phyloP scores from a whole-genome alignment of 2,797 vertebrate species.

The Podarcis siculus region DNA sequence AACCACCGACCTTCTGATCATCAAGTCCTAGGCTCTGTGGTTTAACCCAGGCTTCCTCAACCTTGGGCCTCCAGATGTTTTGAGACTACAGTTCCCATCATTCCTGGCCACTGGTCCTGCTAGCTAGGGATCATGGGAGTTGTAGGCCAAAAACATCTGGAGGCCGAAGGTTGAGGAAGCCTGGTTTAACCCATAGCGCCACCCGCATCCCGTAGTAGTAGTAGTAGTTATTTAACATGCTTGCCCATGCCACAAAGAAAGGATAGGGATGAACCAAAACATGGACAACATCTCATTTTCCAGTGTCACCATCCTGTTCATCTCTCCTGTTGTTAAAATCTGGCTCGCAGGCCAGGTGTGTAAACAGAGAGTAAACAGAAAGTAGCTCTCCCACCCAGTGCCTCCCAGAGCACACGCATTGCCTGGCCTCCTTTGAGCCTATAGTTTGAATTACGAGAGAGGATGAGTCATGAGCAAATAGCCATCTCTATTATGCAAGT shows the following conservation, averaged over 20 bases:
- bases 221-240: neutral
- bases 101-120: too few relatives aligned
- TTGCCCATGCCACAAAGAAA: neutral
- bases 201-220: too few relatives aligned
- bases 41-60: too few relatives aligned
- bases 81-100: too few relatives aligned
- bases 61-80: too few relatives aligned
- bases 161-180: too few relatives aligned
- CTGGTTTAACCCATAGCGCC: too few relatives aligned
- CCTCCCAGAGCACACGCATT: neutral
- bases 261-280: too few relatives aligned
- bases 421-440: neutral
- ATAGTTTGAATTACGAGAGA: neutral
- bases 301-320: slow-evolving; percentile 29
- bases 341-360: rapidly evolving
- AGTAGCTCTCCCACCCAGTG: slow-evolving; percentile 2
- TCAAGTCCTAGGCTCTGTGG: too few relatives aligned
- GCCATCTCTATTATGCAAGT: rapidly evolving
- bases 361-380: rapidly evolving
- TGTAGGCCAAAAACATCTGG: too few relatives aligned
- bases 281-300: slow-evolving; percentile 11
- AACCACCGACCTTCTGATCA: too few relatives aligned
- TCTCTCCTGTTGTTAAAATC: neutral
- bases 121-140: too few relatives aligned
- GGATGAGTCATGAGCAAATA: neutral